Conservation (phyloP, 2,888 invertebrate genomes). For the Leucania comma region DNA sequence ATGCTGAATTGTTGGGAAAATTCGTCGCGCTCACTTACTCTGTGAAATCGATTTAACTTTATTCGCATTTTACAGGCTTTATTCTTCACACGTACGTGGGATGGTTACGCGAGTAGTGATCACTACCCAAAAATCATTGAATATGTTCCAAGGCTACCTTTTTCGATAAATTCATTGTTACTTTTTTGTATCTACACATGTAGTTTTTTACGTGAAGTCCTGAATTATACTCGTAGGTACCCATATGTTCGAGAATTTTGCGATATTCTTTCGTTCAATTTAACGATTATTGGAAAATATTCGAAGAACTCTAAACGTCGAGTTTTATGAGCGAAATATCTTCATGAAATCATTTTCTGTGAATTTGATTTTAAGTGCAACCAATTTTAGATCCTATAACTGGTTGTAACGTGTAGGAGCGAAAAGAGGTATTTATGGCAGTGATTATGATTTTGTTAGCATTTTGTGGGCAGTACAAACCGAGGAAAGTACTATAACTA, state of each 20-base stretch:
- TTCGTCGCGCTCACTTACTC: neutral
- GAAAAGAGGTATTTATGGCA: neutral
- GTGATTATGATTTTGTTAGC: neutral
- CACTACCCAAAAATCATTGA: conserved; percentile 15
- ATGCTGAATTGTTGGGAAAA: neutral
- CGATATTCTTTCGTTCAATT: neutral
- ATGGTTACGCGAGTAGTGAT: conserved; percentile 1
- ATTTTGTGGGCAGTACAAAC: neutral
- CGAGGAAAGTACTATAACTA: neutral
- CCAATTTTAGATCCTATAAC: too few species aligned
- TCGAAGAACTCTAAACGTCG: neutral
- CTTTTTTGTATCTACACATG: neutral
- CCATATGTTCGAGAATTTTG: too few species aligned
- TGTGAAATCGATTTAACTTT: conserved; percentile 37
- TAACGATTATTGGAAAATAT: conserved; percentile 3
- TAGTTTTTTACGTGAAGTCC: too few species aligned
- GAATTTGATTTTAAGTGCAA: neutral
- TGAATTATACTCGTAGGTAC: too few species aligned
- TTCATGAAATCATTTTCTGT: neutral
- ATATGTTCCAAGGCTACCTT: neutral
- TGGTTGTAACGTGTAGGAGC: neutral
- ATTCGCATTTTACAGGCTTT: conserved; percentile 12
- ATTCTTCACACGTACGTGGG: conserved; percentile 21
- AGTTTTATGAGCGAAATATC: neutral
- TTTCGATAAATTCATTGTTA: conserved; percentile 2